Conservation (phyloP, 2,888 invertebrate species). For the Chouioia cunea region DNA sequence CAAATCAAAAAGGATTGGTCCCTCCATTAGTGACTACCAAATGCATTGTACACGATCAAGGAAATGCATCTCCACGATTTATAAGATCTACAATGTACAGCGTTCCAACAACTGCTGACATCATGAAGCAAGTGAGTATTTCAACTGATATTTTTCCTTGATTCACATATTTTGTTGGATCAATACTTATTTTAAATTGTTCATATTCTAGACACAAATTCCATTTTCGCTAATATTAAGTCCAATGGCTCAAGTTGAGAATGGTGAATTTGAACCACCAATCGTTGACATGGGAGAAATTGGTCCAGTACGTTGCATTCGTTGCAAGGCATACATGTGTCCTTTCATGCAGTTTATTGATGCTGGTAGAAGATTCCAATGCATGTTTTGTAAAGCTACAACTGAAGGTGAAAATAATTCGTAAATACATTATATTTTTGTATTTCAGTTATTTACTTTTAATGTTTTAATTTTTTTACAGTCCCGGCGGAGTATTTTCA, state of each 20-base stretch:
- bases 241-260: conserved; percentile 86
- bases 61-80: conserved; percentile 83
- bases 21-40: conserved; percentile 97
- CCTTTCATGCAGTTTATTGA: conserved; percentile 99
- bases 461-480: conserved; percentile 58
- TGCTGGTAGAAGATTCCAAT: conserved; percentile 95
- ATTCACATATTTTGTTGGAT: not conserved
- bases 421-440: not conserved
- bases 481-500: conserved; percentile 95
- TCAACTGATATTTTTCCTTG: conserved; percentile 6
- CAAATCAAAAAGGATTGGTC: conserved; percentile 87
- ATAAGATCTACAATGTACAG: conserved; percentile 96
- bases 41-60: conserved; percentile 93
- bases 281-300: conserved; percentile 91
- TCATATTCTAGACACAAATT: conserved; percentile 76
- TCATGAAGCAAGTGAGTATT: conserved; percentile 82
- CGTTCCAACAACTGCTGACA: conserved; percentile 92
- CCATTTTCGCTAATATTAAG: conserved; percentile 93
- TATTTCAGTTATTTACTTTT: not conserved
- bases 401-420: conserved; percentile 81
- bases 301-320: conserved; percentile 95
- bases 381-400: conserved; percentile 94
- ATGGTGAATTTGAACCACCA: conserved; percentile 83
- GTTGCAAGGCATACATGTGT: conserved; percentile 99
- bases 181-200: too few relatives aligned